These are phyloP conservation scores for Gambusia yucatana DNA, from an alignment of 2,797 vertebrate genomes.

Conservation along the genomic window DNA sequence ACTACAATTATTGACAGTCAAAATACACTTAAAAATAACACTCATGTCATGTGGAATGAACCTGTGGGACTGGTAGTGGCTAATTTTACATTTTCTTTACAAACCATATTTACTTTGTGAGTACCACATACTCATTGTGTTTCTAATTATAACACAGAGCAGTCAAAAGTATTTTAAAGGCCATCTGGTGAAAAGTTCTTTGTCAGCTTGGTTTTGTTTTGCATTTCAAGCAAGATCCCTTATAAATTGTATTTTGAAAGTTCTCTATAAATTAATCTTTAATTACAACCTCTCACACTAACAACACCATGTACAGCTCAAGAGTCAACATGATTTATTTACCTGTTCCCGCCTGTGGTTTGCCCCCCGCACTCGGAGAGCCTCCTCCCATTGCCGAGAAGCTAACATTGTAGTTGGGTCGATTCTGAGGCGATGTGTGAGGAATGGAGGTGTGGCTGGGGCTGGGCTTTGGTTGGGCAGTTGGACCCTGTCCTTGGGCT, in stretches of 20 bases:
- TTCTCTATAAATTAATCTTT: background rate
- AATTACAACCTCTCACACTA: background rate
- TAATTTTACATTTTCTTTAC: background rate
- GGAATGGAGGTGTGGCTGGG: slow-evolving; percentile 81
- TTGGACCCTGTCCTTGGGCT: slow-evolving; percentile 60
- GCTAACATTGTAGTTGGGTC: slow-evolving; percentile 96
- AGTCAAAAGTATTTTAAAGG: background rate
- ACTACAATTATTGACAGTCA: background rate
- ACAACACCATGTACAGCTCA: background rate
- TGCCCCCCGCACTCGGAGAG: slow-evolving; percentile 81
- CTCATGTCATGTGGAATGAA: too few relatives aligned
- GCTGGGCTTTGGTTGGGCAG: slow-evolving; percentile 74
- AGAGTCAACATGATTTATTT: slow-evolving; percentile 48
- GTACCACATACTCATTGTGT: background rate
- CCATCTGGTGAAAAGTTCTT: background rate
- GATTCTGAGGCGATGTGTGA: slow-evolving; percentile 92
- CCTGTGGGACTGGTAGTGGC: too few relatives aligned
- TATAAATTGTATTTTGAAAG: background rate
- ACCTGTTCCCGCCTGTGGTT: slow-evolving; percentile 84
- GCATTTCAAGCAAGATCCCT: background rate
- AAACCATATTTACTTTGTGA: background rate
- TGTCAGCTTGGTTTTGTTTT: background rate
- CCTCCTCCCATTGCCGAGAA: slow-evolving; percentile 87
- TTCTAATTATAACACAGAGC: background rate
- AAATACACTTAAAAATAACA: background rate